phyloP scores from a whole-genome alignment of 2,113 vertebrate genomes.

The Aleadryas rufinucha region DNA sequence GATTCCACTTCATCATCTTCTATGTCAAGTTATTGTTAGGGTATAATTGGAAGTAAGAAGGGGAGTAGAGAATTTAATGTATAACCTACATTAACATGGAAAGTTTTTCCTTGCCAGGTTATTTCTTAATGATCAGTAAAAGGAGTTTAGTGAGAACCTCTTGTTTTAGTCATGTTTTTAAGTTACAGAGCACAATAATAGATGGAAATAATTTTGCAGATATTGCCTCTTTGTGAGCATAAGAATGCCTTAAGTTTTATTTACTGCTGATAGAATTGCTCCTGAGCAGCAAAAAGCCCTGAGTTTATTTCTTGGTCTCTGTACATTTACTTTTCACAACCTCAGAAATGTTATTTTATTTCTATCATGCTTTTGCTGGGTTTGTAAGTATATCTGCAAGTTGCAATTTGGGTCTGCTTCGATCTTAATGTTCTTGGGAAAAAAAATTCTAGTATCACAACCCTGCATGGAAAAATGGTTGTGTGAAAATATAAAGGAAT shows the following conservation, averaged over 20 bases:
- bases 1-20: background rate
- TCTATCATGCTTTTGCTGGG: background rate
- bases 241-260: background rate
- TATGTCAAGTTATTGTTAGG: background rate
- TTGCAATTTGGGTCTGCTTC: background rate
- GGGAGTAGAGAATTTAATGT: background rate
- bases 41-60: background rate
- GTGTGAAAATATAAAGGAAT: background rate
- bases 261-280: background rate
- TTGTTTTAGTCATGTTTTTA: background rate
- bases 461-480: background rate
- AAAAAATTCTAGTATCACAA: background rate
- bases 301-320: background rate
- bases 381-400: background rate
- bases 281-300: background rate
- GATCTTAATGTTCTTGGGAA: background rate
- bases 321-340: background rate
- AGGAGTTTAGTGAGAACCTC: background rate
- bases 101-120: background rate
- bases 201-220: background rate
- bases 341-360: background rate
- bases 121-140: background rate
- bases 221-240: background rate
- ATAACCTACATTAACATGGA: background rate
- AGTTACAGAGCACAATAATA: background rate